Evolutionary conservation across 2,888 invertebrate species (phyloP).

Genomic region (Drosophila acutilabella): DNA sequence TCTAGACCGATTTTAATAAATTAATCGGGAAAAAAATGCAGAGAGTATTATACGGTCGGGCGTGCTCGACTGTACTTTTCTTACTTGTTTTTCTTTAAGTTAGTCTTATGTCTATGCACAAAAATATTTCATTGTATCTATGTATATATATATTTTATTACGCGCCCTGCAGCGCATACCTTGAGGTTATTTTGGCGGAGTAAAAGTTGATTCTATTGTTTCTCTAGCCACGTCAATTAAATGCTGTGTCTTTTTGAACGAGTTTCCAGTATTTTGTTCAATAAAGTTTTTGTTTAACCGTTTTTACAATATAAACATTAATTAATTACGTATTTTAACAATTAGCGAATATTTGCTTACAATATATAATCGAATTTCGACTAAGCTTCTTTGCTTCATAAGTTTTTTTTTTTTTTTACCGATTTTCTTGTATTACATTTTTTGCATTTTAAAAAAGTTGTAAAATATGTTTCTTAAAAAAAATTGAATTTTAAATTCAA

Average conservation of each 20-base stretch:
- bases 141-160: slow-evolving; percentile 10
- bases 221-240: slow-evolving; percentile 39
- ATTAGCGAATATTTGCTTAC: neutral
- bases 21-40: too few species aligned
- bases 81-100: slow-evolving; percentile 7
- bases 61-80: too few species aligned
- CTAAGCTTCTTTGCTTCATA: too few species aligned
- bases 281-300: neutral
- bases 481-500: neutral
- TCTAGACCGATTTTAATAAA: too few species aligned
- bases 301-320: slow-evolving; percentile 1
- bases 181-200: slow-evolving; percentile 31
- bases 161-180: slow-evolving; percentile 33
- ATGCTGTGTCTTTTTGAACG: slow-evolving; percentile 31
- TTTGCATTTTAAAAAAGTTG: too few species aligned
- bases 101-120: slow-evolving; percentile 50
- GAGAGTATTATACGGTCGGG: too few species aligned
- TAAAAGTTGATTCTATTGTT: slow-evolving; percentile 56
- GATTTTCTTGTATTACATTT: too few species aligned
- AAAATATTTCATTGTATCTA: slow-evolving; percentile 17
- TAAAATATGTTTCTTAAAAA: neutral
- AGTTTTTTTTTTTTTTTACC: neutral
- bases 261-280: slow-evolving; percentile 20
- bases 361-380: neutral
- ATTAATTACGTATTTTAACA: too few species aligned